Evolutionary conservation across 2,113 vertebrate genomes (phyloP), one percentile per base, ranked within the genome.

Genomic region (Plotosus lineatus): DNA sequence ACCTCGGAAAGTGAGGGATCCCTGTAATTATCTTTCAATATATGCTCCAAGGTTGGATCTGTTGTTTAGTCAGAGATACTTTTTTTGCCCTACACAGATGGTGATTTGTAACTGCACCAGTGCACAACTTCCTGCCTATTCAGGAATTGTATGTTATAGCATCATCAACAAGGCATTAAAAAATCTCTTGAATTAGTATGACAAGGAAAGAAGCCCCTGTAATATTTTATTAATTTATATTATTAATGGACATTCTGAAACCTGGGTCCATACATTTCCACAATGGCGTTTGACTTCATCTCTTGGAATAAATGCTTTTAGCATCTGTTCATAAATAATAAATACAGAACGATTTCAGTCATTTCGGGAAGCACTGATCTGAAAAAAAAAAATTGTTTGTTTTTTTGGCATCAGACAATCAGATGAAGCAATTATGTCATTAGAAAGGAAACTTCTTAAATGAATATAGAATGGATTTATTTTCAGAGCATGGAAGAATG

Each of bases 311-410:
- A 50, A 63, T 23, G 63, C 66, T 58, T 42, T 69, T 21, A 71
- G 38, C 66, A 56, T 26, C 66, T 36, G 66, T 56, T 79, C 19
- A 56, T 69, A n/a, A 79, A 77, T 50, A 77, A 77, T 77, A 65
- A 63, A 65, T 36, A 6, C 40, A 11, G 50, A 72, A 73, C 46
- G 46, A 21, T 73, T 51, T 55, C 6, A 68, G 19, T 2, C 5
- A 19, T 31, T 44, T 46, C 17, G 40, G 50, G n/a, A 56, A 38
- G 14, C 26, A 66, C n/a, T 55, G 28, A n/a, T 26, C 61, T 26
- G 33, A 48, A 53, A 78, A 66, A 66, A 6, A 53, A n/a, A n/a
- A n/a, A n/a, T n/a, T n/a, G n/a, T n/a, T n/a, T n/a, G n/a, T n/a
- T 50, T 17, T 21, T 53, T 51, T 50, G 28, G 6, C 28, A 50